A percentile compares a stretch with the other conserved stretches of the same genome.
phyloP scores from a whole-genome alignment of 2,888 invertebrate genomes.

The Torymus texanus region DNA sequence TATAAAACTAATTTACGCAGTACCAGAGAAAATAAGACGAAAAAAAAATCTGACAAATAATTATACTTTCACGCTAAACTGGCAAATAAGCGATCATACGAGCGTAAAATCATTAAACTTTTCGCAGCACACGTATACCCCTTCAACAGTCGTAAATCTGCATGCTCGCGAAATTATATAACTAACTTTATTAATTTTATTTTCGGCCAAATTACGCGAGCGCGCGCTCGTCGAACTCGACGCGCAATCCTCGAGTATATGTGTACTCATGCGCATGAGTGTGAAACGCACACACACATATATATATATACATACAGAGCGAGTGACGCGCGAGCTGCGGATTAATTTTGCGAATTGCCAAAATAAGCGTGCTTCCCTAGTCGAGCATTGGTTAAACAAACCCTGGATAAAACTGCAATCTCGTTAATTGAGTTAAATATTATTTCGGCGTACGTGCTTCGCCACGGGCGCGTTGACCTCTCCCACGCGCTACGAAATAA shows the following conservation, averaged over 20 bases:
- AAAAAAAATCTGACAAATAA: too few relatives aligned
- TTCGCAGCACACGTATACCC: background rate
- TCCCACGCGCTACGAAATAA: too few relatives aligned
- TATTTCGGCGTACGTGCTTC: background rate
- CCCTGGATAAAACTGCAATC: background rate
- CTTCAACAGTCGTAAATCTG: too few relatives aligned
- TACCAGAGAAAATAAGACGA: too few relatives aligned
- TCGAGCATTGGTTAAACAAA: slow-evolving; percentile 40
- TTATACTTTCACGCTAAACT: too few relatives aligned
- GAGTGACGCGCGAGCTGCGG: background rate
- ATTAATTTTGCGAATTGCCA: slow-evolving; percentile 47
- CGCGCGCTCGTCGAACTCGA: background rate
- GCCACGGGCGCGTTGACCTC: too few relatives aligned
- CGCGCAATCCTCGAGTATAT: background rate
- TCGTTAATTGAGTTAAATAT: slow-evolving; percentile 42
- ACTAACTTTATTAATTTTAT: slow-evolving; percentile 4
- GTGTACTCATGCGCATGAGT: background rate
- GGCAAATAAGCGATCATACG: slow-evolving; percentile 1
- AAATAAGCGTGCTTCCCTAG: slow-evolving; percentile 17
- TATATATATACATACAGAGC: background rate
- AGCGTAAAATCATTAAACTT: slow-evolving; percentile 31
- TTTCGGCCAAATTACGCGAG: background rate
- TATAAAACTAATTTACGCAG: too few relatives aligned
- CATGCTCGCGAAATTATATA: background rate
- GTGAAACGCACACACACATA: background rate